Conservation (phyloP, 2,113 vertebrate species). For the Cyanocitta stelleri region DNA sequence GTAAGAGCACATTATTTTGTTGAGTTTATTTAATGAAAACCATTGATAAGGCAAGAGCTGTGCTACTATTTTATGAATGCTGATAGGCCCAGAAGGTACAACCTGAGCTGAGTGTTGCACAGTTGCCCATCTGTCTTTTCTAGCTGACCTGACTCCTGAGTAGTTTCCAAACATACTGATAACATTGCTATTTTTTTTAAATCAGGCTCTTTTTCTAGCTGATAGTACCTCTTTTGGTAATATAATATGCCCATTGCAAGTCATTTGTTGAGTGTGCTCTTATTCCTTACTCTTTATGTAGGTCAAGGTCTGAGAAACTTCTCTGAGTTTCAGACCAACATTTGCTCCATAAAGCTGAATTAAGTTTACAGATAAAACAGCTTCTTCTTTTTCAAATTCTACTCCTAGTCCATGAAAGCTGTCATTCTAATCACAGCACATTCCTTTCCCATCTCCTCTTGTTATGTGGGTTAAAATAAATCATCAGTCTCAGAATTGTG, state of each 20-base stretch:
- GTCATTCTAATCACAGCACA: neutral
- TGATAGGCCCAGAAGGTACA: neutral
- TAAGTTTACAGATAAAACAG: neutral
- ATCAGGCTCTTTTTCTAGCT: neutral
- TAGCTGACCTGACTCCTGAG: neutral
- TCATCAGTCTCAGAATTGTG: neutral
- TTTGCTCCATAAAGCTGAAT: neutral
- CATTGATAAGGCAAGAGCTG: neutral
- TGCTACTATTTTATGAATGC: neutral
- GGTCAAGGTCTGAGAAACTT: neutral
- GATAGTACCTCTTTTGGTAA: neutral
- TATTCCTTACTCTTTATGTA: neutral
- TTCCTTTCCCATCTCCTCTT: neutral
- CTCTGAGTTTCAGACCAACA: neutral
- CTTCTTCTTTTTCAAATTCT: constrained; percentile 13
- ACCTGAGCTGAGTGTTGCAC: neutral
- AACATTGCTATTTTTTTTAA: neutral
- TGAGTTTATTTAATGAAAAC: neutral
- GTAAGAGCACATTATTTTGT: neutral
- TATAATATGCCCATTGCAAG: neutral
- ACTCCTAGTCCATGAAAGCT: neutral
- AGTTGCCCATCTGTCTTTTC: neutral
- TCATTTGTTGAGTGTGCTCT: neutral
- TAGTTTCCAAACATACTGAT: neutral
- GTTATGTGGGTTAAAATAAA: constrained; percentile 39